Evolutionary conservation across 2,113 vertebrate species (phyloP).

Genomic region (Xyliphius kryptos): DNA sequence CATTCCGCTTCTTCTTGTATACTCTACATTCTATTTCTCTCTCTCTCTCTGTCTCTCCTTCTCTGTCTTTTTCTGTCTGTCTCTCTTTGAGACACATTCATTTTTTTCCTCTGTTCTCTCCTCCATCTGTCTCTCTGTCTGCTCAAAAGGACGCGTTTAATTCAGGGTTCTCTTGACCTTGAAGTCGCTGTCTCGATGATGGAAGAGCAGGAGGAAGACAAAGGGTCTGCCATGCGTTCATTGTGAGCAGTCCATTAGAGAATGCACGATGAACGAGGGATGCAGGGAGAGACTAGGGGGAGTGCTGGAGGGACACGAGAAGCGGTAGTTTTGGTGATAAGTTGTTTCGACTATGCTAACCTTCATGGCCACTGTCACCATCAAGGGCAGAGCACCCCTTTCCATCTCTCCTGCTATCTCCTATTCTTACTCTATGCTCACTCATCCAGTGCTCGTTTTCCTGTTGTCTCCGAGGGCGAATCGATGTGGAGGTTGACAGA

Average conservation of each 20-base stretch:
- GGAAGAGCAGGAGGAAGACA: constrained; percentile 59
- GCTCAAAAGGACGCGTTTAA: constrained; percentile 50
- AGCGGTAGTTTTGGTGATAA: constrained; percentile 83
- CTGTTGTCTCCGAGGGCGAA: constrained; percentile 69
- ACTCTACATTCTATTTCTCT: too few relatives aligned
- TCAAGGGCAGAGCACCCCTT: constrained; percentile 56
- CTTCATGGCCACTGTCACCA: constrained; percentile 77
- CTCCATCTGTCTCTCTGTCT: constrained; percentile 64
- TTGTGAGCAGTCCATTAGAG: constrained; percentile 83
- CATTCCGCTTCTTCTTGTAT: too few relatives aligned
- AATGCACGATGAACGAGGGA: constrained; percentile 61
- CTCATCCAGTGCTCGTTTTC: constrained; percentile 65
- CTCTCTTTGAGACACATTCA: constrained; percentile 25
- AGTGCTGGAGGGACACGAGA: constrained; percentile 47
- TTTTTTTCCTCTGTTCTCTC: constrained; percentile 39
- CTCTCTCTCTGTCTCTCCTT: too few relatives aligned
- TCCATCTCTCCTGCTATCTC: constrained; percentile 6
- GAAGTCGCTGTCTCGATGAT: constrained; percentile 52
- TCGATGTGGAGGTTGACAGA: constrained; percentile 89
- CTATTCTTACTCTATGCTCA: not conserved
- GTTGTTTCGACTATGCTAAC: constrained; percentile 88
- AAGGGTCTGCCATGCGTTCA: constrained; percentile 64
- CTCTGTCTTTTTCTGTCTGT: too few relatives aligned
- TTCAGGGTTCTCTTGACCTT: constrained; percentile 63
- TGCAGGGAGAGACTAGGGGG: constrained; percentile 52